A percentile compares a stretch with the other conserved stretches of the same genome.
Evolutionary conservation across 2,797 vertebrate species (phyloP).

Genomic region (Tarsius wallacei): DNA sequence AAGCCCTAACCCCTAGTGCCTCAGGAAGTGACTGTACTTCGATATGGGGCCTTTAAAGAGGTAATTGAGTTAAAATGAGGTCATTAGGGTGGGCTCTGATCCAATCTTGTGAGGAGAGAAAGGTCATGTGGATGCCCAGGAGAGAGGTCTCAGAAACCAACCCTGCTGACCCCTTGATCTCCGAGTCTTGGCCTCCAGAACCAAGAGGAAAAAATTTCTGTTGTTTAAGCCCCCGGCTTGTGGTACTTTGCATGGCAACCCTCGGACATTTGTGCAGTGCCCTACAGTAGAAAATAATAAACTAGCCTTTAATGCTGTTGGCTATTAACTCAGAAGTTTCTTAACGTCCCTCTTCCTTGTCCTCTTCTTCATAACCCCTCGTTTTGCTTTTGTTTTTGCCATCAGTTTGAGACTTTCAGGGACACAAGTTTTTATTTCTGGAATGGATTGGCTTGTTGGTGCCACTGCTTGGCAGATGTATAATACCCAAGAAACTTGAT

Average conservation of each 20-base stretch:
- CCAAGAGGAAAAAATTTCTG: background rate
- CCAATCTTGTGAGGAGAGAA: background rate
- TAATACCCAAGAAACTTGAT: background rate
- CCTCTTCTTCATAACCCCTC: background rate
- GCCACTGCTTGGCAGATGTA: background rate
- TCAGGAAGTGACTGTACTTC: background rate
- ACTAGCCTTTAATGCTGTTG: rapidly evolving
- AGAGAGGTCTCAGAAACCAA: background rate
- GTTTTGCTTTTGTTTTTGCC: background rate
- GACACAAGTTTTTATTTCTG: background rate
- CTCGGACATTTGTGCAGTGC: rapidly evolving
- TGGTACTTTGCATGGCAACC: rapidly evolving
- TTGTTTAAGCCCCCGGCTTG: rapidly evolving
- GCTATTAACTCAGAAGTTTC: background rate
- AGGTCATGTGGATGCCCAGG: background rate
- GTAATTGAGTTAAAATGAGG: background rate
- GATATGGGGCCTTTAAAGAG: background rate
- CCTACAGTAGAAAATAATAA: rapidly evolving
- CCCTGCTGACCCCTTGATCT: background rate
- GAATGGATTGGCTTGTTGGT: background rate
- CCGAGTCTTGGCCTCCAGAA: background rate
- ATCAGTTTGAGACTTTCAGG: background rate
- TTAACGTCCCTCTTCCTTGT: rapidly evolving
- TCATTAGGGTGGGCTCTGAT: background rate
- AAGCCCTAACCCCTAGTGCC: background rate